Evolutionary conservation across 2,797 vertebrate genomes (phyloP).

Genomic region (Lagocephalus sceleratus): DNA sequence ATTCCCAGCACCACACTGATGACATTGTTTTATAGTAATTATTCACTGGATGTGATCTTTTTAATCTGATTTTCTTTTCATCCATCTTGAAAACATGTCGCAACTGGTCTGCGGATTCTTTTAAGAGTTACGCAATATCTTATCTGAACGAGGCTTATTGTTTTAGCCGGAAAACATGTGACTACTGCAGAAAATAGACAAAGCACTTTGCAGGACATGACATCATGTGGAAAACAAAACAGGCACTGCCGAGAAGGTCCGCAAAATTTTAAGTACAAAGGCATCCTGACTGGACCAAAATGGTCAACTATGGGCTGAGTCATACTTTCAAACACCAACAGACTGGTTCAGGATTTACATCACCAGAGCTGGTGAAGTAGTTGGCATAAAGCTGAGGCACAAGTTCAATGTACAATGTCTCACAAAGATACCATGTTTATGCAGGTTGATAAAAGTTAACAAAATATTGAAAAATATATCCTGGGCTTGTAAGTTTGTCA

Average conservation of each 20-base stretch:
- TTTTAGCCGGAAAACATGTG: conserved; percentile 58
- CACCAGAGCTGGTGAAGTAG: too few species aligned
- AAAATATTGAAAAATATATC: too few species aligned
- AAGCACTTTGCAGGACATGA: conserved; percentile 61
- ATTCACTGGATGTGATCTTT: conserved; percentile 3
- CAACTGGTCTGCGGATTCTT: conserved; percentile 34
- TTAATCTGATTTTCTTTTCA: background rate
- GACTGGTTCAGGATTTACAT: too few species aligned
- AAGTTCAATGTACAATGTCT: too few species aligned
- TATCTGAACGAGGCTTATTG: conserved; percentile 58
- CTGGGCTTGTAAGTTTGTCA: too few species aligned
- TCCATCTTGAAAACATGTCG: conserved; percentile 17
- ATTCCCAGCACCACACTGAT: background rate
- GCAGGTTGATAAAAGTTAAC: too few species aligned
- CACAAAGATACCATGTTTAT: too few species aligned
- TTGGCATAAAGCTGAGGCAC: too few species aligned
- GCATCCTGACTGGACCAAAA: too few species aligned
- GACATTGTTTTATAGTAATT: too few species aligned
- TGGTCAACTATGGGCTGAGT: too few species aligned
- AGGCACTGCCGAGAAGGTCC: conserved; percentile 7
- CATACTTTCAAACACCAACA: conserved; percentile 4
- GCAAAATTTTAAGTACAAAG: conserved; percentile 14
- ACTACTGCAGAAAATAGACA: conserved; percentile 58
- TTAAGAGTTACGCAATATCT: conserved; percentile 33
- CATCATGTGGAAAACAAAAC: conserved; percentile 47